Evolutionary conservation across 1,140 invertebrate species (phyloP).

Genomic region (Plectus sambesii): DNA sequence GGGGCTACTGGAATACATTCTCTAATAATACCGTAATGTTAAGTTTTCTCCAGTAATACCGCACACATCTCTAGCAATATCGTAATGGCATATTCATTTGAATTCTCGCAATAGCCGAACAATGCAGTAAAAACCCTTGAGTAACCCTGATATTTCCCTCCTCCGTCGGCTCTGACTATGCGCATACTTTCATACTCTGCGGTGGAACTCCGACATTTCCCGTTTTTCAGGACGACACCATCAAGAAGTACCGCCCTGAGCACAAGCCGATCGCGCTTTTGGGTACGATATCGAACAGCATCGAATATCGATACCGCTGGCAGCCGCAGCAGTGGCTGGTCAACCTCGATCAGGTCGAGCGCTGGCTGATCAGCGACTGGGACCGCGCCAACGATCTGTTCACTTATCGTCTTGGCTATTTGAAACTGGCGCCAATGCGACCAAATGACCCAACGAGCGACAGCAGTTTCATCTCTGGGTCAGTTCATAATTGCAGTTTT

Average conservation of each 20-base stretch:
- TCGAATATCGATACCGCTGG: conserved; percentile 39
- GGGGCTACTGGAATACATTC: too few relatives aligned
- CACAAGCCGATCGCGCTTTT: conserved; percentile 34
- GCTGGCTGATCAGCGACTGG: conserved; percentile 43
- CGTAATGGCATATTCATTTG: too few relatives aligned
- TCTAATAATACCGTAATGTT: too few relatives aligned
- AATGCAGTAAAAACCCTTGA: too few relatives aligned
- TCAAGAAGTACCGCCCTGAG: conserved; percentile 44
- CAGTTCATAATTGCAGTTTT: neutral
- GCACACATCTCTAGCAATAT: too few relatives aligned
- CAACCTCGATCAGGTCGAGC: conserved; percentile 38
- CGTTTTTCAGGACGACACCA: conserved; percentile 16
- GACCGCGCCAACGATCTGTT: conserved; percentile 40
- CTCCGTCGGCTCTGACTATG: too few relatives aligned
- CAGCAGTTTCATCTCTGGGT: conserved; percentile 34
- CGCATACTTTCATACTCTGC: neutral
- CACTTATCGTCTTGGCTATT: conserved; percentile 40
- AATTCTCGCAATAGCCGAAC: too few relatives aligned
- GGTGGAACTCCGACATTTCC: conserved; percentile 9
- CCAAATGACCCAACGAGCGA: conserved; percentile 31
- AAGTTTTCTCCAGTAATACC: too few relatives aligned
- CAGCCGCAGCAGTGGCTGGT: conserved; percentile 40
- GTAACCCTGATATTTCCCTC: too few relatives aligned
- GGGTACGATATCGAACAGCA: conserved; percentile 39
- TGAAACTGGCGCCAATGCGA: conserved; percentile 38